Evolutionary conservation across 2,888 invertebrate species (phyloP).

Genomic region (Cerastis rubricosa): DNA sequence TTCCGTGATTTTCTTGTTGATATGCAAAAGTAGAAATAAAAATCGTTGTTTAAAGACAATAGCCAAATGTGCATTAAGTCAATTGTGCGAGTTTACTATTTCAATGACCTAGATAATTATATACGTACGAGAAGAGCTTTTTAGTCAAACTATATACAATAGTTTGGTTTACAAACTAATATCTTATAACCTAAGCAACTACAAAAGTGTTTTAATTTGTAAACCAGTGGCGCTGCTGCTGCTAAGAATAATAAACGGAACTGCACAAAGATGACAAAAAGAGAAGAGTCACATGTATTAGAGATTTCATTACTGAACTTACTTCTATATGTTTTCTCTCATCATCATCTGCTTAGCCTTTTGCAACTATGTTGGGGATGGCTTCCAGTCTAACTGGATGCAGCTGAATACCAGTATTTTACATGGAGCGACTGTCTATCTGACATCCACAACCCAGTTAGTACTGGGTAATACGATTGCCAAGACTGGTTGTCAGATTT

Average conservation of each 20-base stretch:
- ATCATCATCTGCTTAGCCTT: neutral
- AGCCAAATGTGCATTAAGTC: neutral
- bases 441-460: neutral
- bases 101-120: neutral
- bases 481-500: neutral
- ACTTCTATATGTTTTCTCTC: neutral
- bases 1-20: slow-evolving; percentile 22
- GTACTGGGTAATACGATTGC: neutral
- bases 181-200: too few species aligned
- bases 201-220: neutral
- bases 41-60: neutral
- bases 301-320: neutral
- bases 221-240: neutral
- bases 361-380: neutral
- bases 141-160: neutral
- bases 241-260: neutral
- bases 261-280: neutral
- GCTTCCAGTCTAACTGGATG: neutral
- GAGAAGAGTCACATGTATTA: too few species aligned
- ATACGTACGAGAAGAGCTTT: neutral
- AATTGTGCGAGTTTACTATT: neutral
- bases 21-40: neutral
- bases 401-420: neutral
- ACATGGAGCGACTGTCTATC: neutral
- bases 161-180: neutral